phyloP scores from a whole-genome alignment of 2,113 vertebrate genomes.

The Aphyosemion australe region DNA sequence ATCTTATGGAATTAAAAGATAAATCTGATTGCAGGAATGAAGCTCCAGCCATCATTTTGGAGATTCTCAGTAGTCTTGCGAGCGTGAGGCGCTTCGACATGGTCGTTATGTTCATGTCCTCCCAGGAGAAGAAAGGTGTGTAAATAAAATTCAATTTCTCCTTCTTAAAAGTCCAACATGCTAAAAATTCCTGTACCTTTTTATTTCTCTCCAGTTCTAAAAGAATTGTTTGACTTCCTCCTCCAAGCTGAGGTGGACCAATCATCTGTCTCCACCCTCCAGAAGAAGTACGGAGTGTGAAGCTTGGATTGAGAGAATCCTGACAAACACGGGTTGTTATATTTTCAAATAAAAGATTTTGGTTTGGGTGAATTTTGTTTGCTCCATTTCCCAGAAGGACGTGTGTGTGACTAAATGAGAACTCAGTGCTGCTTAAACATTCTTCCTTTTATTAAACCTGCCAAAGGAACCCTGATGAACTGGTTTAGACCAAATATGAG shows the following conservation, averaged over 20 bases:
- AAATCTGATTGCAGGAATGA: conserved; percentile 80
- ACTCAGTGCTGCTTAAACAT: not conserved
- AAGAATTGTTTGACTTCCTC: conserved; percentile 85
- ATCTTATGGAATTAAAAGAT: not conserved
- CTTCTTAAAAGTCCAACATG: not conserved
- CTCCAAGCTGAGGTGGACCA: conserved; percentile 76
- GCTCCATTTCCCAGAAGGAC: not conserved
- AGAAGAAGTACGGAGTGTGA: conserved; percentile 87
- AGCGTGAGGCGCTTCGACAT: conserved; percentile 91
- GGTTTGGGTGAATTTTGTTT: not conserved
- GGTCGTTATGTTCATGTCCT: conserved; percentile 95
- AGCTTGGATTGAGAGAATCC: not conserved
- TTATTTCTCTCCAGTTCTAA: conserved; percentile 77
- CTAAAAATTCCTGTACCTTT: not conserved
- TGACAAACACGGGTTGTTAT: no score
- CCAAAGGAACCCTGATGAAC: not conserved
- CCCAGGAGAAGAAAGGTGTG: conserved; percentile 87
- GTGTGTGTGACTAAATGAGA: not conserved
- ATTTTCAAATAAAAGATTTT: no score
- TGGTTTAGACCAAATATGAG: not conserved
- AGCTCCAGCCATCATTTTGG: conserved; percentile 79
- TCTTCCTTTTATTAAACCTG: not conserved
- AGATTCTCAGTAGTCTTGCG: conserved; percentile 86
- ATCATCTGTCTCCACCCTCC: conserved; percentile 74
- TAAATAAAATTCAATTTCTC: not conserved